Conservation (phyloP, 2,888 invertebrate genomes). For the Drosophila anomalata region DNA sequence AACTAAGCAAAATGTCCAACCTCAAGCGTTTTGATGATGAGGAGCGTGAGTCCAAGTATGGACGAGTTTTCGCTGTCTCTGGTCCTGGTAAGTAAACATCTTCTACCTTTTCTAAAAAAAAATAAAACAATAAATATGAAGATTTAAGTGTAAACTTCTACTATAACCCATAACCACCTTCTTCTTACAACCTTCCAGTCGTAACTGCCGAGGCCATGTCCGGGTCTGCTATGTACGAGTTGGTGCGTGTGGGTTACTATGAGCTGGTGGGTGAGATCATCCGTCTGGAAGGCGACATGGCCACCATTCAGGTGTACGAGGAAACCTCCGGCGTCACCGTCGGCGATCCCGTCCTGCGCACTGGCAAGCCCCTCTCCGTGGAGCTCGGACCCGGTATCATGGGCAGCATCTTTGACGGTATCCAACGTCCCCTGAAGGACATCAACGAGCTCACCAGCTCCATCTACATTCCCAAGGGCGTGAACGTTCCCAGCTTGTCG, state of each 20-base stretch:
- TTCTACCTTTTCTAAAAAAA: not conserved
- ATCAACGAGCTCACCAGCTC: constrained; percentile 96
- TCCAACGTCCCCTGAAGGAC: constrained; percentile 98
- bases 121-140: not conserved
- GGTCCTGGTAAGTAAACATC: constrained; percentile 91
- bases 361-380: constrained; percentile 99
- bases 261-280: constrained; percentile 99
- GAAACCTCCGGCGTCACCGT: constrained; percentile 99
- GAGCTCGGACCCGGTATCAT: constrained; percentile 99
- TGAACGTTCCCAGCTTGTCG: constrained; percentile 96
- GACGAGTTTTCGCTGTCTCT: constrained; percentile 98
- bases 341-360: constrained; percentile 98
- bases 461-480: constrained; percentile 99
- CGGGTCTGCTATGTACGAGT: constrained; percentile 99
- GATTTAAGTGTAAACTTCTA: not conserved
- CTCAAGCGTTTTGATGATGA: constrained; percentile 91
- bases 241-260: constrained; percentile 98
- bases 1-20: constrained; percentile 85
- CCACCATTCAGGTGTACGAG: constrained; percentile 99
- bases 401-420: constrained; percentile 99
- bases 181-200: constrained; percentile 86
- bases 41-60: constrained; percentile 94
- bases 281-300: constrained; percentile 99
- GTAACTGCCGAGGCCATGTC: constrained; percentile 99
- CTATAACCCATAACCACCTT: too few species aligned